Percentiles rank a stretch among this genome's conserved stretches.
phyloP scores from a whole-genome alignment of 2,888 invertebrate genomes.

The Brachylomia viminalis region DNA sequence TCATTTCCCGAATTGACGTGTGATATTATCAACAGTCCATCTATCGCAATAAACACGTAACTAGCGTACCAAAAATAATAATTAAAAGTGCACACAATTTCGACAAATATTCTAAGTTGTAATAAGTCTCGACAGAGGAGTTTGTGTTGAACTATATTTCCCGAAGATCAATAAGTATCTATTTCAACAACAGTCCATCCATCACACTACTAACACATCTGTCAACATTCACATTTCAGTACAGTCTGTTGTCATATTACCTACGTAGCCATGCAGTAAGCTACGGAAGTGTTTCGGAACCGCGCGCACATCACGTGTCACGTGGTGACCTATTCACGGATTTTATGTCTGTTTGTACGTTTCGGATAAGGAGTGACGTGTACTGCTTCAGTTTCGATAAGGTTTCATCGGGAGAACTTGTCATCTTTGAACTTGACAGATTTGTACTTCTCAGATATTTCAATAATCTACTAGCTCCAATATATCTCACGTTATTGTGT shows the following conservation, averaged over 20 bases:
- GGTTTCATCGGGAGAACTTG: neutral
- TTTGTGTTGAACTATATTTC: neutral
- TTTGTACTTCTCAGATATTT: neutral
- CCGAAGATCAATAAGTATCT: neutral
- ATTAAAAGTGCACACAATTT: neutral
- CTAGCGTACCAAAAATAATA: neutral
- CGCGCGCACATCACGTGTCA: neutral
- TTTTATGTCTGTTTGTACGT: constrained; percentile 22
- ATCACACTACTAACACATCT: neutral
- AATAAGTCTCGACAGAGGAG: neutral
- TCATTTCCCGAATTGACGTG: too few relatives aligned
- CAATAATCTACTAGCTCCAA: neutral
- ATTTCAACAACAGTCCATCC: neutral
- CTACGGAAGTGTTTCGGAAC: neutral
- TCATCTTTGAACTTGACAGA: neutral
- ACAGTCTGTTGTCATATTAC: neutral
- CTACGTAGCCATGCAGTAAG: too few relatives aligned
- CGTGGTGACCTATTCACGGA: constrained; percentile 32
- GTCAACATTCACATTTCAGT: neutral
- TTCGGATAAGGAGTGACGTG: constrained; percentile 16
- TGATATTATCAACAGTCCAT: neutral
- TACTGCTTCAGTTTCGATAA: neutral
- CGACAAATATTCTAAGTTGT: neutral
- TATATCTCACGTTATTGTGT: neutral
- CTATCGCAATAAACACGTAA: neutral